These are phyloP conservation scores for Chloroclystis v-ata DNA, from an alignment of 2,888 invertebrate species.

Conservation along the genomic window DNA sequence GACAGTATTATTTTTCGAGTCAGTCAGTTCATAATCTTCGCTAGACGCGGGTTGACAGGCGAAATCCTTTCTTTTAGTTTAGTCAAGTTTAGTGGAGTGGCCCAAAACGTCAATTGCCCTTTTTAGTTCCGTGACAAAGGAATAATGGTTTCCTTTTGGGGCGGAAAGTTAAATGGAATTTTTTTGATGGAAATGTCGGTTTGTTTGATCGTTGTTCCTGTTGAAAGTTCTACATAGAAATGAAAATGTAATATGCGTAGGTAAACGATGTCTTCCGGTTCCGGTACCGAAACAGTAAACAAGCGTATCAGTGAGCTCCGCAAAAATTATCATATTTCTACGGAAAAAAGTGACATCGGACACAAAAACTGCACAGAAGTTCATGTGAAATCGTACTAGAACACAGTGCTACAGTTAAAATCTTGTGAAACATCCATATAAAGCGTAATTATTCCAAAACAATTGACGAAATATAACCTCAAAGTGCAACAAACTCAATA, in stretches of 20 bases:
- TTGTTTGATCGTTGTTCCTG: background rate
- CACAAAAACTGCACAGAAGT: no score
- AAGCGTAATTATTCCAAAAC: no score
- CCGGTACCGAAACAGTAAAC: no score
- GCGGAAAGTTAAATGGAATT: background rate
- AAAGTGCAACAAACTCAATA: no score
- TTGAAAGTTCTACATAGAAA: background rate
- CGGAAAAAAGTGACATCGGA: no score
- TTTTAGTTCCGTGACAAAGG: constrained; percentile 11
- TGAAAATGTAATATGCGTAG: background rate
- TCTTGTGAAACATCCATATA: no score
- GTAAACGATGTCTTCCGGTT: no score
- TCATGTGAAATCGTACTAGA: no score
- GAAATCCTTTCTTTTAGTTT: constrained; percentile 9
- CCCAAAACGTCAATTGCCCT: constrained; percentile 14
- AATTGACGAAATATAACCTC: no score
- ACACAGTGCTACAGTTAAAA: no score
- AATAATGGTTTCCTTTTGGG: background rate
- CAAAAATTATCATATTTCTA: no score
- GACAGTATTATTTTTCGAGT: constrained; percentile 13
- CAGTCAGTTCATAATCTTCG: constrained; percentile 11
- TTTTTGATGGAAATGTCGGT: background rate
- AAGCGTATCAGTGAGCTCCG: no score
- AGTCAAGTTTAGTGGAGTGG: constrained; percentile 13
- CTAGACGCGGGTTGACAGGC: constrained; percentile 15